Evolutionary conservation across 2,888 invertebrate genomes (phyloP), one percentile per base, ranked within the genome.

Genomic region (Siphonodentalium dalli): DNA sequence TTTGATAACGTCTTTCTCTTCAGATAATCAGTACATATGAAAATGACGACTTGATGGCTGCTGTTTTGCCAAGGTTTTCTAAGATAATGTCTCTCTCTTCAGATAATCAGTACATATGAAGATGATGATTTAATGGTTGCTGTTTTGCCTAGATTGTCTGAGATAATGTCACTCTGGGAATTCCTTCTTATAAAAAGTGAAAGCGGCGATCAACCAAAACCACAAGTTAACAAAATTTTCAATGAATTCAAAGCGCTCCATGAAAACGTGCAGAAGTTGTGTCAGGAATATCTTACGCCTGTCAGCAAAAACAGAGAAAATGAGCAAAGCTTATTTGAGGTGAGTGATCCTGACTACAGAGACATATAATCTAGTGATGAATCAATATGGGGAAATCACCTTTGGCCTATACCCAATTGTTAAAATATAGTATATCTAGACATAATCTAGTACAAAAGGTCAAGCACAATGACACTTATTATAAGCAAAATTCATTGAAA

Each of bases 91-190:
- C n/a, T 23, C 53, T 41, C 15, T 40, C 51, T 54, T 15, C 63
- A 78, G 78, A 42, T 77, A 23, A 63, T 75, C 6, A 57, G 66
- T 21, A 68, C 72, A 37, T 74, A 74, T 52, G 61, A 63, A 41
- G 79, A 82, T 58, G 80, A 80, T 56, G 83, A 83, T 46, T 61
- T 84, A 59, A 77, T 82, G 74, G 84, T 83, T 57, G 72, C 81
- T 7, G 81, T 83, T 13, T 69, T 83, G 27, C 83, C 84, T 3
- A 72, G 81, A 1, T 74, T 84, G 11, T 78, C 81, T 15, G 75
- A 78, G 40, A 74, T 75, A 18, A 74, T 83, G 47, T 79, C 81
- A 0, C 63, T 81, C n/a, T 84, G 83, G 83, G 83, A 84, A 52
- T 81, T 83, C 53, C 70, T 84, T 44, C 61, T 84, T 54, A 75